Conservation (phyloP, 2,888 invertebrate genomes). For the Bombylius discolor region DNA sequence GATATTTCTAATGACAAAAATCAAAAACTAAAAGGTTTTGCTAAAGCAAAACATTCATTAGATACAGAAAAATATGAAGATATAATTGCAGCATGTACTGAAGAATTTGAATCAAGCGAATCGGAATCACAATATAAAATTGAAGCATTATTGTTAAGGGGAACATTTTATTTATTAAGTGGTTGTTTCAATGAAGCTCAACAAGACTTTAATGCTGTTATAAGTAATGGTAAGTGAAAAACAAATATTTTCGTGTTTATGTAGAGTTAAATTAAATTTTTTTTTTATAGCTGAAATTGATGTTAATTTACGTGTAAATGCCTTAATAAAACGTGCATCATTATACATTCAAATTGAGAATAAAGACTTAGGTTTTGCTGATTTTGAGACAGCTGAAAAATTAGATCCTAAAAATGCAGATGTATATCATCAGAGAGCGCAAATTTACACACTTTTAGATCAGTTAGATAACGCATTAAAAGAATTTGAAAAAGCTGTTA, state of each 20-base stretch:
- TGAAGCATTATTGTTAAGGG: slow-evolving; percentile 66
- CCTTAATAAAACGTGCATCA: slow-evolving; percentile 77
- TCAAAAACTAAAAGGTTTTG: slow-evolving; percentile 44
- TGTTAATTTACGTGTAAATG: slow-evolving; percentile 61
- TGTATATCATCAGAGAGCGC: slow-evolving; percentile 84
- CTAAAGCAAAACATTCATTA: slow-evolving; percentile 56
- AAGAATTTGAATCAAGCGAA: slow-evolving; percentile 54
- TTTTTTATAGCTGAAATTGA: slow-evolving; percentile 36
- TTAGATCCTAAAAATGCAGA: slow-evolving; percentile 73
- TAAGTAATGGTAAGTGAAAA: slow-evolving; percentile 40
- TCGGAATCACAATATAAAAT: slow-evolving; percentile 48
- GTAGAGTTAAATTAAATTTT: neutral
- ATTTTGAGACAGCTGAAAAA: slow-evolving; percentile 64
- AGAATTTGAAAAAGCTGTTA: slow-evolving; percentile 73
- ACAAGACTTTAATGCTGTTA: slow-evolving; percentile 56
- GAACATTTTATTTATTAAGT: slow-evolving; percentile 67
- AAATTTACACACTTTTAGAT: slow-evolving; percentile 73
- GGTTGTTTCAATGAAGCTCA: slow-evolving; percentile 63
- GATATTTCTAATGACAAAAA: slow-evolving; percentile 28
- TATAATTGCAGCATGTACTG: slow-evolving; percentile 64
- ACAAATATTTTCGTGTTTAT: no score
- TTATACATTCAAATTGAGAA: slow-evolving; percentile 68
- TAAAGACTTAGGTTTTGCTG: slow-evolving; percentile 57
- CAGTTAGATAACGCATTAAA: slow-evolving; percentile 64
- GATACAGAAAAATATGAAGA: slow-evolving; percentile 61